Percentiles rank a stretch among this genome's conserved stretches.
Evolutionary conservation across 2,888 invertebrate genomes (phyloP).

Genomic region (Nemapogon koenigi): DNA sequence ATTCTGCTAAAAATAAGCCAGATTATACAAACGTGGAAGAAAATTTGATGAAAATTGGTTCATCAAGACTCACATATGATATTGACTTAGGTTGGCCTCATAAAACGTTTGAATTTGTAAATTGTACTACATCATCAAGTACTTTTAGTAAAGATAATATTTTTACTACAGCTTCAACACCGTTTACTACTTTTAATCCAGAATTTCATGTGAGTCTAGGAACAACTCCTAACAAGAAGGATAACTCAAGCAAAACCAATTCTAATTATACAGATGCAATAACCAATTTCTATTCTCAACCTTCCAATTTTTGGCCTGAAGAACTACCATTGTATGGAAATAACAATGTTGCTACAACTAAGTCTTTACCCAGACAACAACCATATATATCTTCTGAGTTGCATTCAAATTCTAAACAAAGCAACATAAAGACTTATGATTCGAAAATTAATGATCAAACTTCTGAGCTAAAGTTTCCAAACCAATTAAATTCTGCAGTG

Average conservation of each 20-base stretch:
- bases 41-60: slow-evolving; percentile 52
- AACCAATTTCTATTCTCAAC: slow-evolving; percentile 49
- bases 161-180: slow-evolving; percentile 34
- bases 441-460: slow-evolving; percentile 28
- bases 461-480: slow-evolving; percentile 30
- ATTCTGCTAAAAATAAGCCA: slow-evolving; percentile 43
- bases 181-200: slow-evolving; percentile 39
- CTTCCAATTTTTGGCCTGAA: slow-evolving; percentile 48
- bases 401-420: slow-evolving; percentile 30
- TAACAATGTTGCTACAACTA: slow-evolving; percentile 30
- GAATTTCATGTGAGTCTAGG: slow-evolving; percentile 53
- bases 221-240: slow-evolving; percentile 40
- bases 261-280: slow-evolving; percentile 47
- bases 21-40: slow-evolving; percentile 50
- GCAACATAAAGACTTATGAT: slow-evolving; percentile 35
- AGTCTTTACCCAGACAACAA: slow-evolving; percentile 35
- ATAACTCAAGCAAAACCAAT: slow-evolving; percentile 32
- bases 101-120: slow-evolving; percentile 53
- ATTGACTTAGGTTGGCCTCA: slow-evolving; percentile 59
- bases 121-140: slow-evolving; percentile 37
- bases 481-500: slow-evolving; percentile 23
- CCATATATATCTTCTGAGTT: slow-evolving; percentile 36
- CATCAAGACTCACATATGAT: slow-evolving; percentile 52
- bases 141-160: slow-evolving; percentile 47
- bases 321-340: slow-evolving; percentile 49